Evolutionary conservation across 2,888 invertebrate species (phyloP), one percentile per base, ranked within the genome.

Genomic region (Reticulitermes lucifugus): DNA sequence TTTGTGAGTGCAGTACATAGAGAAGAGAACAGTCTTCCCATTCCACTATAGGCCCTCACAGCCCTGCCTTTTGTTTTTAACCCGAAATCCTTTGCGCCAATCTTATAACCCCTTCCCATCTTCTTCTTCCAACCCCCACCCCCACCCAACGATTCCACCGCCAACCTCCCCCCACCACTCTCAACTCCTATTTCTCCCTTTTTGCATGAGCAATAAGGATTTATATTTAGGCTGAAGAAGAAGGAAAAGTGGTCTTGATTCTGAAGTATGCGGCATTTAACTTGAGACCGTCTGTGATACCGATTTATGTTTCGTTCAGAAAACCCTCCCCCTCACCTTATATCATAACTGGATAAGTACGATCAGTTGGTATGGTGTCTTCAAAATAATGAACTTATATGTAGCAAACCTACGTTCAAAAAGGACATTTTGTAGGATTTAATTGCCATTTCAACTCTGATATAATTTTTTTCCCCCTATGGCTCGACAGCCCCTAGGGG

Each of bases 161-260:
- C 88, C 79, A 79, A 59, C 79, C 35, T 4, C 35, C 35, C 35
- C 35, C 35, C 35, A 2, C 41, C 84, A 51, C 65, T 59, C 83
- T 70, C 79, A 87, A 88, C 89, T 87, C 86, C 84, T 82, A 87
- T 87, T 86, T 87, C 87, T 87, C 88, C 86, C 88, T 87, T 88
- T 88, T 88, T 88, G 87, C 88, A 88, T 88, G 88, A 89, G 89
- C 89, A 89, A 89, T 89, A 88, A 87, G 89, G 89, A 89, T 89
- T 89, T 89, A 84, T 84, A 84, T 84, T 84, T 84, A 84, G 84
- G 81, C 81, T 71, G 84, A 80, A 80, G 84, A 73, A 79, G 84
- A 71, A 84, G 84, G 81, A 81, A 81, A 21, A 81, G 81, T 70
- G 35, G 59, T 81, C 70, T 81, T 43, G 70, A 81, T 81, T 70